Evolutionary conservation across 1,140 invertebrate genomes (phyloP), one percentile per base, ranked within the genome.

Genomic region (Oppia nitens): DNA sequence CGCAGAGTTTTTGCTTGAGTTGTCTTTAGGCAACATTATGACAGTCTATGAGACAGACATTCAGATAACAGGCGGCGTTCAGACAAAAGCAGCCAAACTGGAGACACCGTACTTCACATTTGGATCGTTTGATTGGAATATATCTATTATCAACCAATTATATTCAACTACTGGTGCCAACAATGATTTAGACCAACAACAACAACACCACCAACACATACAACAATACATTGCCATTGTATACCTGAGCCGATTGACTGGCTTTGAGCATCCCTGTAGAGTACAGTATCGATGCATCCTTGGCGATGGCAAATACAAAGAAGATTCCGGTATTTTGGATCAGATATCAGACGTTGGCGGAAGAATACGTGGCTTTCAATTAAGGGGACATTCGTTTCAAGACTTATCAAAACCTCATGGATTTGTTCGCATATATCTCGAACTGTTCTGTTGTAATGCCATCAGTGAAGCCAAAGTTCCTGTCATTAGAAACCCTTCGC

Each of bases 71-170:
- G 27, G 24, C 20, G 21, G 6, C 23, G 49, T 24, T 52, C 51
- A 24, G 20, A 21, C n/a, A 40, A 69, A 77, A 28, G 73, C 80
- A 21, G 53, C 47, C 29, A 74, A 82, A 62, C 66, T 84, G 47
- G 83, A 85, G 66, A 82, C 81, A 0, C 75, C 75, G 11, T 83
- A 81, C 65, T 85, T 85, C 67, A 75, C 78, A 0, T 86, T 84
- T 65, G 82, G 83, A 3, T 82, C 84, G 12, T 88, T 85, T 67
- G 86, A 90, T 64, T 91, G 87, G 87, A 85, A 84, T 63, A 71
- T 89, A 6, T 78, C 81, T 0, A 76, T 86, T 12, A 83, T 79
- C 64, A 83, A 83, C 0, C 74, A 55, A 25, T 45, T 49, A 49
- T 55, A 55, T 55, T 52, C 48, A 45, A 57, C 1, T 6, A 21